Conservation (phyloP, 2,113 vertebrate species). For the Ivindomyrus marchei region DNA sequence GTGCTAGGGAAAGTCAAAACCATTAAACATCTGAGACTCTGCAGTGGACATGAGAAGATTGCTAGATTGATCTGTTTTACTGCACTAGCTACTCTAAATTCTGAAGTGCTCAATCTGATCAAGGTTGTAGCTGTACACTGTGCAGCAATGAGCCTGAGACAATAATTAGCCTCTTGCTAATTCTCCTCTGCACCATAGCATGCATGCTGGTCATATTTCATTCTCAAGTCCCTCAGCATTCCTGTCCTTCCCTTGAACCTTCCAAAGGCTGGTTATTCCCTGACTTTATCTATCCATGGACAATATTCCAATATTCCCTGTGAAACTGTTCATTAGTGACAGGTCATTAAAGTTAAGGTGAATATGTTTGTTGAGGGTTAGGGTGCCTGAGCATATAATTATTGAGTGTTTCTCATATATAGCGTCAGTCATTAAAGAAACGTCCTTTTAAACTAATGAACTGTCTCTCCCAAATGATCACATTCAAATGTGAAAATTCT, state of each 20-base stretch:
- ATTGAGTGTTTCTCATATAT: background rate
- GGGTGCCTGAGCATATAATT: background rate
- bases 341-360: background rate
- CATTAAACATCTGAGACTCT: background rate
- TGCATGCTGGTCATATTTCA: background rate
- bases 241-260: background rate
- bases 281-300: background rate
- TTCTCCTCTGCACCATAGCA: background rate
- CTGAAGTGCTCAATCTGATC: background rate
- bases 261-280: background rate
- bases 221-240: background rate
- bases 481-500: background rate
- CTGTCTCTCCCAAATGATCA: background rate
- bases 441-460: background rate
- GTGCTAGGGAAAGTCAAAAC: background rate
- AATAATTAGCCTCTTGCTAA: conserved; percentile 15
- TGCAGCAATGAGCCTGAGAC: background rate
- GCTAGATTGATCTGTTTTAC: background rate
- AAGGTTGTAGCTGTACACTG: background rate
- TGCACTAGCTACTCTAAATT: background rate
- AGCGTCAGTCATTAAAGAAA: background rate
- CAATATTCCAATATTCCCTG: background rate
- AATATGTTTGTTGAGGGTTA: background rate
- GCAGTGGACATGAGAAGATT: background rate
- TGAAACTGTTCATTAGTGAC: background rate